A percentile compares a stretch with the other conserved stretches of the same genome.
phyloP scores from a whole-genome alignment of 2,888 invertebrate genomes.

The Catocala nupta region DNA sequence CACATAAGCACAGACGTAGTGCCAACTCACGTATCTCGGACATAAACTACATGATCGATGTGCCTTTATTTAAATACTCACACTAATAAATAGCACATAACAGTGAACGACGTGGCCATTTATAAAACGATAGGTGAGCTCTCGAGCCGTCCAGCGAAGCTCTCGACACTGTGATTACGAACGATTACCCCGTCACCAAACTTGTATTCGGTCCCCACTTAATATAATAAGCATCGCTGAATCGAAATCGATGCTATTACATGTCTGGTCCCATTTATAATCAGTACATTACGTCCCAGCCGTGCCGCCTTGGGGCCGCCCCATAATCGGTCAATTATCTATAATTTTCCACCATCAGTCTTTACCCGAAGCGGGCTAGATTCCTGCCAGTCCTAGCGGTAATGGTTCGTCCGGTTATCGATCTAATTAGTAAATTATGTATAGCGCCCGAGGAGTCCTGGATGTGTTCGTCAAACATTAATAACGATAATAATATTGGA shows the following conservation, averaged over 20 bases:
- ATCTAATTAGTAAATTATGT: slow-evolving; percentile 82
- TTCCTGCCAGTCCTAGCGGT: slow-evolving; percentile 67
- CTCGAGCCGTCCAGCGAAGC: slow-evolving; percentile 55
- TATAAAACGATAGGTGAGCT: slow-evolving; percentile 54
- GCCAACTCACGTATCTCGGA: slow-evolving; percentile 11
- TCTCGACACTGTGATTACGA: slow-evolving; percentile 76
- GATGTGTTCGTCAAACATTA: slow-evolving; percentile 22
- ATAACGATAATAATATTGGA: slow-evolving; percentile 10
- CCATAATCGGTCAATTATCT: slow-evolving; percentile 84
- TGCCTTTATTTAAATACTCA: slow-evolving; percentile 40
- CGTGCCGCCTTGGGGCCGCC: slow-evolving; percentile 68
- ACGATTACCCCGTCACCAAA: slow-evolving; percentile 84
- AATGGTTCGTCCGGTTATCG: slow-evolving; percentile 72
- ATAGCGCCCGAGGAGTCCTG: slow-evolving; percentile 49
- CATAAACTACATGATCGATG: slow-evolving; percentile 39
- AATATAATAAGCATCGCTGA: slow-evolving; percentile 85
- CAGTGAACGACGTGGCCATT: slow-evolving; percentile 60
- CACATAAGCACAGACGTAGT: not conserved
- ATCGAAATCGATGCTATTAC: slow-evolving; percentile 85
- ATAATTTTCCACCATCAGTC: slow-evolving; percentile 86
- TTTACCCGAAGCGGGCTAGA: slow-evolving; percentile 76
- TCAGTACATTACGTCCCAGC: slow-evolving; percentile 76
- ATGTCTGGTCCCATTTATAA: slow-evolving; percentile 83
- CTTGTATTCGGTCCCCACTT: slow-evolving; percentile 82
- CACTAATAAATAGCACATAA: slow-evolving; percentile 55